Conservation (phyloP, 2,888 invertebrate species). For the Drymonia ruficornis region DNA sequence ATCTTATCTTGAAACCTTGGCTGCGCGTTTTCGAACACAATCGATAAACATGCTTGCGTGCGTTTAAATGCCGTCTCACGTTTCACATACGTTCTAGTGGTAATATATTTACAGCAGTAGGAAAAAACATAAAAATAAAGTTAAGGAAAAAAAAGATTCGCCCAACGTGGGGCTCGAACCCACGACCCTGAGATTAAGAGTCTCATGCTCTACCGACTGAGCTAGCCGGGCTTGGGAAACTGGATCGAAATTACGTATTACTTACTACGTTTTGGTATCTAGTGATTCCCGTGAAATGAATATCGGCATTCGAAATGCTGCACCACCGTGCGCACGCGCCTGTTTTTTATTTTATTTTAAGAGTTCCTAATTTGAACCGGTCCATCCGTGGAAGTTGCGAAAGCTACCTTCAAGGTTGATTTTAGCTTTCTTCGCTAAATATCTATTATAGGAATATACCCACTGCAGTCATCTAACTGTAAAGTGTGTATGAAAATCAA, state of each 20-base stretch:
- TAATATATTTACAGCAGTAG: neutral
- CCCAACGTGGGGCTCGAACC: slow-evolving; percentile 86
- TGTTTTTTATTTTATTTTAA: no score
- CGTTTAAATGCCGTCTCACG: slow-evolving; percentile 1
- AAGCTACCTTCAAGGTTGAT: slow-evolving; percentile 41
- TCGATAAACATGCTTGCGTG: slow-evolving; percentile 10
- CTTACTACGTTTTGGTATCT: slow-evolving; percentile 8
- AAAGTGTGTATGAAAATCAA: no score
- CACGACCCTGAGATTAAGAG: slow-evolving; percentile 86
- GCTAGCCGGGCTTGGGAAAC: slow-evolving; percentile 63
- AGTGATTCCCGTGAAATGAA: slow-evolving; percentile 6
- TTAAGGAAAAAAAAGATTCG: slow-evolving; percentile 53
- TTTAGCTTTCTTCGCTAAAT: slow-evolving; percentile 35
- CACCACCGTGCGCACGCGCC: slow-evolving; percentile 22
- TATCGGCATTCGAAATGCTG: slow-evolving; percentile 7
- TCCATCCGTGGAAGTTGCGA: slow-evolving; percentile 40
- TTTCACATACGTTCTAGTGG: slow-evolving; percentile 6
- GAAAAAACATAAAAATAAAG: neutral
- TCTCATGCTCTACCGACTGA: slow-evolving; percentile 83
- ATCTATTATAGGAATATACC: no score
- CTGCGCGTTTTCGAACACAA: slow-evolving; percentile 9
- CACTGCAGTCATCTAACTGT: no score
- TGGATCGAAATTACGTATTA: neutral
- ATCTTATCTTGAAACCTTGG: slow-evolving; percentile 17
- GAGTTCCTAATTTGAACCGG: slow-evolving; percentile 42